These are phyloP conservation scores for Polia nebulosa DNA, from an alignment of 2,888 invertebrate species.

Conservation along the genomic window DNA sequence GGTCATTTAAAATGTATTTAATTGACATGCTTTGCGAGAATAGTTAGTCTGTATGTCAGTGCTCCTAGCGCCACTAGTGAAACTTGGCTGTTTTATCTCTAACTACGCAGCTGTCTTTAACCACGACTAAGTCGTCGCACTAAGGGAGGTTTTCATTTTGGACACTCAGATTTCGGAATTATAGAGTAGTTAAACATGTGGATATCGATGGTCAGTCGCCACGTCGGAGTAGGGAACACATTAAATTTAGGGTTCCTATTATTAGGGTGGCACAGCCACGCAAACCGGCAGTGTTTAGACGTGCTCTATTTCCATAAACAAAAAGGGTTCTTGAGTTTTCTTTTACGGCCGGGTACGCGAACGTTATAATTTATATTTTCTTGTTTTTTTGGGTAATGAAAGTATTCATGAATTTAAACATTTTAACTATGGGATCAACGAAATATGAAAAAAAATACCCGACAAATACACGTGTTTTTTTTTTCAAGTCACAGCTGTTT, in stretches of 20 bases:
- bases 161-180: background rate
- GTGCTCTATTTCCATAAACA: background rate
- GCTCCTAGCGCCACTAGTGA: background rate
- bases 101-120: background rate
- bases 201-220: background rate
- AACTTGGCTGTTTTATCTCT: background rate
- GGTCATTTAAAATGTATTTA: background rate
- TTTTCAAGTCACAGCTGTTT: background rate
- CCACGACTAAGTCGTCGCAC: background rate
- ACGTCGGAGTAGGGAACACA: background rate
- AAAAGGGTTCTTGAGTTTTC: background rate
- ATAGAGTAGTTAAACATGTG: background rate
- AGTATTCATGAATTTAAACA: background rate
- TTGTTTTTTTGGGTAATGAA: background rate
- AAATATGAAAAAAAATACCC: background rate
- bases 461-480: too few species aligned
- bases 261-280: slow-evolving; percentile 42
- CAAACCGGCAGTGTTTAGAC: slow-evolving; percentile 27
- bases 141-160: background rate
- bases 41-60: background rate
- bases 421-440: background rate
- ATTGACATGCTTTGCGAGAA: background rate
- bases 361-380: background rate
- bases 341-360: background rate
- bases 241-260: slow-evolving; percentile 30